These are phyloP conservation scores for Forbesichthys agassizii DNA, from an alignment of 2,113 vertebrate species.

Conservation along the genomic window DNA sequence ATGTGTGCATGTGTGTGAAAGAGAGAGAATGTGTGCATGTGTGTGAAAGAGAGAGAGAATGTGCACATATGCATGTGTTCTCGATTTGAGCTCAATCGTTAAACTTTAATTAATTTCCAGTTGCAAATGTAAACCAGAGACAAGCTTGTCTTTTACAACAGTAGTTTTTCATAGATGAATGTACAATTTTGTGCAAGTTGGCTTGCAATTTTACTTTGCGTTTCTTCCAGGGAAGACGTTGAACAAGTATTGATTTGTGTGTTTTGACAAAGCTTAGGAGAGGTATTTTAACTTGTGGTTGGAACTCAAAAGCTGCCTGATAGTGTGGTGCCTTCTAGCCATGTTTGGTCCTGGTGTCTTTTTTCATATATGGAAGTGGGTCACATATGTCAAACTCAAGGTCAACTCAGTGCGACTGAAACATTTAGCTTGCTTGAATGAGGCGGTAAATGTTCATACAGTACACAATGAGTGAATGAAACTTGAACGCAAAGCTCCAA, in stretches of 20 bases:
- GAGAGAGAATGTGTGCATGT: too few relatives aligned
- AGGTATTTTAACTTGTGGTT: conserved; percentile 46
- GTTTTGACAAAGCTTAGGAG: conserved; percentile 47
- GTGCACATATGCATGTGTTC: conserved; percentile 34
- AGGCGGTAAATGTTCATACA: conserved; percentile 43
- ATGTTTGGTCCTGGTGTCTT: conserved; percentile 53
- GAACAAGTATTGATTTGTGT: conserved; percentile 54
- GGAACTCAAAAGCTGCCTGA: conserved; percentile 58
- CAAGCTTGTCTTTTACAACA: conserved; percentile 42
- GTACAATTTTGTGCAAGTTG: conserved; percentile 65
- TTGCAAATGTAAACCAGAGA: conserved; percentile 15
- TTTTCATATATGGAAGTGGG: conserved; percentile 37
- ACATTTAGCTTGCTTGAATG: conserved; percentile 55
- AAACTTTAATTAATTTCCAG: conserved; percentile 17
- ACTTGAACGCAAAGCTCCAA: conserved; percentile 47
- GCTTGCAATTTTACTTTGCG: conserved; percentile 61
- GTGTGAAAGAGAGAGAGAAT: neutral
- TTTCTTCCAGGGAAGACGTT: conserved; percentile 55
- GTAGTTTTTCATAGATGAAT: conserved; percentile 47
- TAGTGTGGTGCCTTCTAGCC: conserved; percentile 57
- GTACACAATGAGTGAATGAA: conserved; percentile 42
- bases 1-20: too few relatives aligned
- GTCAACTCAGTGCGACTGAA: conserved; percentile 27
- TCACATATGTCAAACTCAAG: conserved; percentile 33
- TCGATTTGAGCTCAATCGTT: conserved; percentile 59